Conservation (phyloP, 2,888 invertebrate genomes). For the Orchestes rusci region DNA sequence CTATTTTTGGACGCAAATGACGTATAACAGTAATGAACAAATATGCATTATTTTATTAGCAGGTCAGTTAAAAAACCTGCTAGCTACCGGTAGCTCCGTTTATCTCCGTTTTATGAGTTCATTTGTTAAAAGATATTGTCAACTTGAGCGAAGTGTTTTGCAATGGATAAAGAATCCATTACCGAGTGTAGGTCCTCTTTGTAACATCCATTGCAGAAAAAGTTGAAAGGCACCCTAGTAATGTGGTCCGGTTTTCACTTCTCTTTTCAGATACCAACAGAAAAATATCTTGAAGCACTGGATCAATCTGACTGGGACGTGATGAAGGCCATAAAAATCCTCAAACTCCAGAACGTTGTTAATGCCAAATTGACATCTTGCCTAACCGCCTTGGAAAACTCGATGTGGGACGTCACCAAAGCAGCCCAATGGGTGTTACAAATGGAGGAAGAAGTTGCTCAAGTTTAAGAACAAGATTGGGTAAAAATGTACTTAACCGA, state of each 20-base stretch:
- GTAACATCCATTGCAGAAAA: no score
- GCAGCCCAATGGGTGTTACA: slow-evolving; percentile 57
- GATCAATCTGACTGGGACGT: slow-evolving; percentile 86
- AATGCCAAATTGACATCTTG: slow-evolving; percentile 40
- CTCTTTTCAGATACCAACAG: slow-evolving; percentile 56
- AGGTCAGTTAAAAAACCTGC: no score
- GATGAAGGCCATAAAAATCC: slow-evolving; percentile 77
- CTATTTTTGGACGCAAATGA: no score
- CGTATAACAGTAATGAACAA: no score
- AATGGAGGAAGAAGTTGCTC: slow-evolving; percentile 39
- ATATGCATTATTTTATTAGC: no score
- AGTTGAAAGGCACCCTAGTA: not conserved
- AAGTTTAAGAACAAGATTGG: slow-evolving; percentile 31
- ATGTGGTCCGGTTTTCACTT: not conserved
- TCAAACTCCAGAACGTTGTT: slow-evolving; percentile 54
- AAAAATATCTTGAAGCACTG: slow-evolving; percentile 71
- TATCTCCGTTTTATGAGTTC: no score
- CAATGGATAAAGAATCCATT: no score
- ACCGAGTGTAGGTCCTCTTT: no score
- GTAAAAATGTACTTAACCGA: no score
- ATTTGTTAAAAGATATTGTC: no score
- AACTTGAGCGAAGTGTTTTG: no score
- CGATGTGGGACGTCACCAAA: slow-evolving; percentile 60
- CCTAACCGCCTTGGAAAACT: slow-evolving; percentile 51
- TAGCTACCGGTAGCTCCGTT: no score